Conservation (phyloP, 2,113 vertebrate species). For the Illadopsis cleaveri region DNA sequence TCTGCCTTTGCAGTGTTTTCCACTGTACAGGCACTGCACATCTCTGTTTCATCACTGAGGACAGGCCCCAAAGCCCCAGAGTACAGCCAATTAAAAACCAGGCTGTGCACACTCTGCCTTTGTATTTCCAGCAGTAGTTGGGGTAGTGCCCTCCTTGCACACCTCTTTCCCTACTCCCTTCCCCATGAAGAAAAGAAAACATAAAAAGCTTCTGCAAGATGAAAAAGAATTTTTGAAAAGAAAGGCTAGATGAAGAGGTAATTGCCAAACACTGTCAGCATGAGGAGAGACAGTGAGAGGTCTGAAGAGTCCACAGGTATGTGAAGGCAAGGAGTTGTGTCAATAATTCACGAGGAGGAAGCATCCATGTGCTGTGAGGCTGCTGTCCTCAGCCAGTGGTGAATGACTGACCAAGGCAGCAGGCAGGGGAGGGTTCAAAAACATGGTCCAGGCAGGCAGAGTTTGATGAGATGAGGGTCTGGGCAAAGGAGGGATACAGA, state of each 20-base stretch:
- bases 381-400: not conserved
- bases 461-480: not conserved
- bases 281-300: not conserved
- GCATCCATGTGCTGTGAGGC: not conserved
- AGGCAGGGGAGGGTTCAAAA: not conserved
- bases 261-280: constrained; percentile 19
- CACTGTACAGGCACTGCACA: not conserved
- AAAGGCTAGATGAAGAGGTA: not conserved
- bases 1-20: not conserved
- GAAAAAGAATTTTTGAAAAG: constrained; percentile 47
- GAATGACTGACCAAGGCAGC: not conserved
- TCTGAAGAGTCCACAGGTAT: not conserved
- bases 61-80: not conserved
- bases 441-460: not conserved
- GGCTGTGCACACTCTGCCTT: constrained; percentile 10
- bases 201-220: not conserved
- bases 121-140: not conserved
- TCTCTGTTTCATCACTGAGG: not conserved
- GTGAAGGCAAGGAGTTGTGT: not conserved
- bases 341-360: constrained; percentile 11
- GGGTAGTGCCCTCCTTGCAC: not conserved
- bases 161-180: not conserved
- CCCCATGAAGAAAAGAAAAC: not conserved
- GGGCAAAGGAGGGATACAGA: not conserved
- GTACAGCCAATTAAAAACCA: constrained; percentile 44